Conservation (phyloP, 2,113 vertebrate genomes). For the Rhinolophus sinicus region DNA sequence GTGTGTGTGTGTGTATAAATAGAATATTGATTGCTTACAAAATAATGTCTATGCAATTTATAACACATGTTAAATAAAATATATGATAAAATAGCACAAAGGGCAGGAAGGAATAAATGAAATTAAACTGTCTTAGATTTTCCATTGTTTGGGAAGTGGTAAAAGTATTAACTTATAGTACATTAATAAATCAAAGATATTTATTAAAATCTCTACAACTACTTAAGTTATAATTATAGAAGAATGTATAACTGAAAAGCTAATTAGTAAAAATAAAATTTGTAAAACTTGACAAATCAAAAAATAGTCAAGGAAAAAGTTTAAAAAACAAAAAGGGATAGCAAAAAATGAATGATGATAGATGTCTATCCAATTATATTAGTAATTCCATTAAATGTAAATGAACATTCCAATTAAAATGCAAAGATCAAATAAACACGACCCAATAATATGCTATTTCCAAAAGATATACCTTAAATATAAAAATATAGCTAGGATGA, state of each 20-base stretch:
- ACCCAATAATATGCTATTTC: not conserved
- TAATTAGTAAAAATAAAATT: slow-evolving; percentile 38
- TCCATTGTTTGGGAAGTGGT: not conserved
- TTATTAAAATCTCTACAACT: slow-evolving; percentile 24
- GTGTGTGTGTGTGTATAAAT: too few relatives aligned
- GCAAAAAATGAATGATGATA: not conserved
- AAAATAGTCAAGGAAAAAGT: not conserved
- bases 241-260: not conserved
- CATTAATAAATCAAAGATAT: not conserved
- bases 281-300: slow-evolving; percentile 47
- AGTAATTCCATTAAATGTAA: slow-evolving; percentile 46
- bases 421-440: not conserved
- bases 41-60: not conserved
- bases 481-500: not conserved
- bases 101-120: slow-evolving; percentile 10
- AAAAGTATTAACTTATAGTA: not conserved
- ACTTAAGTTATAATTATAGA: not conserved
- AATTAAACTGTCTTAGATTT: not conserved
- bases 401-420: slow-evolving; percentile 42
- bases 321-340: not conserved
- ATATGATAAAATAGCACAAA: not conserved
- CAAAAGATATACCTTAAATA: not conserved
- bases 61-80: not conserved
- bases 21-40: not conserved
- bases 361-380: not conserved